Percentiles rank a stretch among this genome's conserved stretches.
Evolutionary conservation across 92 coral and sea anemone species (phyloP).

Genomic region (Phenganax stokvisi): DNA sequence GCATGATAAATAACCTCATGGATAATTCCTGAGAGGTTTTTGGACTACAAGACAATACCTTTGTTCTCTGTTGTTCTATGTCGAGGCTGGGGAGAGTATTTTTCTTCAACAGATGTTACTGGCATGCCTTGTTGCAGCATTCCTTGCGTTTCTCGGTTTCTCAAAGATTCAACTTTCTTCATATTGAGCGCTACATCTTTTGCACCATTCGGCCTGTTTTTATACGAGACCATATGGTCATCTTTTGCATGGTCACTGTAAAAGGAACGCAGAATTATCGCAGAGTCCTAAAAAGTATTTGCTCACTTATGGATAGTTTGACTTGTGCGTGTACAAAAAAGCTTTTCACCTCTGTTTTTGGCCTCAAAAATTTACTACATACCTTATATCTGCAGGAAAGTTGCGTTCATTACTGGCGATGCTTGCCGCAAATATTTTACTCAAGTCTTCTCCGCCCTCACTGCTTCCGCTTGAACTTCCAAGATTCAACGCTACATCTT

Average conservation of each 20-base stretch:
- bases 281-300: neutral
- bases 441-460: neutral
- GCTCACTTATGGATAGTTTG: neutral
- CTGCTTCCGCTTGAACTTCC: neutral
- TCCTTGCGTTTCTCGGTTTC: neutral
- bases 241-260: neutral
- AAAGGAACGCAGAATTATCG: neutral
- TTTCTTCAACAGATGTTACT: neutral
- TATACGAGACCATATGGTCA: conserved; percentile 19
- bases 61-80: neutral
- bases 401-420: neutral
- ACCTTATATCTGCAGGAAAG: neutral
- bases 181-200: conserved; percentile 30
- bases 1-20: too few species aligned
- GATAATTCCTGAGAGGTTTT: too few species aligned
- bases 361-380: neutral
- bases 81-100: conserved; percentile 5
- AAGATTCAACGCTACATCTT: neutral
- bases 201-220: conserved; percentile 8
- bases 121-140: neutral
- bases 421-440: neutral
- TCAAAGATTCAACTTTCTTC: conserved; percentile 16
- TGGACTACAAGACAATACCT: neutral
- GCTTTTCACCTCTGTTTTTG: too few species aligned
- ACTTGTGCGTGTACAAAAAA: neutral